These are phyloP conservation scores for Ornithorhynchus anatinus DNA, from an alignment of 2,113 vertebrate genomes.

Conservation along the genomic window DNA sequence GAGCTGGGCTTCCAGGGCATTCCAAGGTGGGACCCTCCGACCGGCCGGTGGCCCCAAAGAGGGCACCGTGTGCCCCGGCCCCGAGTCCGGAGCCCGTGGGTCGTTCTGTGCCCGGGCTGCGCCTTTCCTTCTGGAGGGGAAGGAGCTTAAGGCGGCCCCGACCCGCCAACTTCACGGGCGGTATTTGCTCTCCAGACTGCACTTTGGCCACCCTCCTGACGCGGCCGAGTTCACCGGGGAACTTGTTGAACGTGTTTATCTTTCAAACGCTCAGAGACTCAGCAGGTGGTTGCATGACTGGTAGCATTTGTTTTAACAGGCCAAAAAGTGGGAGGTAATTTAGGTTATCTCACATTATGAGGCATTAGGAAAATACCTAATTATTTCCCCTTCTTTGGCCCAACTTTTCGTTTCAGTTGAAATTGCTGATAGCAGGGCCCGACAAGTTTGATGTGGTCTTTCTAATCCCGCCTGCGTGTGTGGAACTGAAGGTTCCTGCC, in stretches of 20 bases:
- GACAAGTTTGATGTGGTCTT: neutral
- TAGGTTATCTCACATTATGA: constrained; percentile 12
- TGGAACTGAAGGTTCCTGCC: neutral
- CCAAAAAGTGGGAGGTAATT: constrained; percentile 38
- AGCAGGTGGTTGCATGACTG: constrained; percentile 38
- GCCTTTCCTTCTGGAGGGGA: neutral
- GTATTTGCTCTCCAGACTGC: neutral
- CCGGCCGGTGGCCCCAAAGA: too few relatives aligned
- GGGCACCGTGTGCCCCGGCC: too few relatives aligned
- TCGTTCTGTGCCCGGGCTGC: too few relatives aligned
- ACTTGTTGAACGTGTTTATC: constrained; percentile 45
- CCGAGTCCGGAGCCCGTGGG: too few relatives aligned
- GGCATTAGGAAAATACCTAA: constrained; percentile 51
- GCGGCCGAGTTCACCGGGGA: constrained; percentile 3
- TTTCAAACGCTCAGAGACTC: constrained; percentile 31
- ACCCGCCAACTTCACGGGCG: neutral
- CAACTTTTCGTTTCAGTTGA: constrained; percentile 39
- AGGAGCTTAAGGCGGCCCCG: neutral
- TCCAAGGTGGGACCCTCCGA: too few relatives aligned
- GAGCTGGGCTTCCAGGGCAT: too few relatives aligned
- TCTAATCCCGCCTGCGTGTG: neutral
- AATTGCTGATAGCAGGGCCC: constrained; percentile 27
- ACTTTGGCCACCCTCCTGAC: neutral
- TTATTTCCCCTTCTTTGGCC: constrained; percentile 38
- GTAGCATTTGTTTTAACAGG: constrained; percentile 48